phyloP scores from a whole-genome alignment of 1,140 invertebrate genomes.

The Drosophila nebulosa region DNA sequence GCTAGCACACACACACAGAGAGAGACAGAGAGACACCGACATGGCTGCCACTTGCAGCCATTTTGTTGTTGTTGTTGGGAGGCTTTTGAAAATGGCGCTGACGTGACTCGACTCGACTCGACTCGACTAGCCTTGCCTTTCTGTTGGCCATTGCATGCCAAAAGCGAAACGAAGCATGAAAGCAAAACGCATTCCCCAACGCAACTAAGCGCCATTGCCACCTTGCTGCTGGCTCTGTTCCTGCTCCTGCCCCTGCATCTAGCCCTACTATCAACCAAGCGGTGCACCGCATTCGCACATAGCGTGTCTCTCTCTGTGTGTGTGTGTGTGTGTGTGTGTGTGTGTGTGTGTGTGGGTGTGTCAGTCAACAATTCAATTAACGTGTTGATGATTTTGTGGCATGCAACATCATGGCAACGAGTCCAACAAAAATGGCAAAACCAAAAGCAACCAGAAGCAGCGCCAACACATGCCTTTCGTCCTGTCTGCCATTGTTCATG shows the following conservation, averaged over 20 bases:
- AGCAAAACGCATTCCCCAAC: conserved; percentile 71
- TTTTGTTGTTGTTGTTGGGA: conserved; percentile 53
- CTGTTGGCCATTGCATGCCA: conserved; percentile 67
- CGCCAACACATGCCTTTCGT: not conserved
- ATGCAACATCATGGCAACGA: conserved; percentile 61
- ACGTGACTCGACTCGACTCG: conserved; percentile 45
- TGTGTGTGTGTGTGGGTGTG: conserved; percentile 42
- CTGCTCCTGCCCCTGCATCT: not conserved
- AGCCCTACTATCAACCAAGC: conserved; percentile 17
- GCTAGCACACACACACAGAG: conserved; percentile 17
- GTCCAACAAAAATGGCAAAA: conserved; percentile 36
- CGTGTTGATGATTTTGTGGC: conserved; percentile 78
- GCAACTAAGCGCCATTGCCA: conserved; percentile 37
- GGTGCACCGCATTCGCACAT: conserved; percentile 71
- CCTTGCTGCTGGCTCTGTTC: too few species aligned
- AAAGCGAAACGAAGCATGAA: conserved; percentile 66
- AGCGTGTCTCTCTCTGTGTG: not conserved
- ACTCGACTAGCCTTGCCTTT: conserved; percentile 17
- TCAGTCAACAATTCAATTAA: conserved; percentile 81
- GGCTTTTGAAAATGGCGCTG: conserved; percentile 72
- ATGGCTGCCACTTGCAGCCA: conserved; percentile 61
- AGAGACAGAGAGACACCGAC: conserved; percentile 3
- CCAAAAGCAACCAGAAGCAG: not conserved
- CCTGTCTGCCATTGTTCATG: not conserved
- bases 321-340: not conserved